Evolutionary conservation across 2,888 invertebrate species (phyloP), one percentile per base, ranked within the genome.

Genomic region (Resseliella maxima): DNA sequence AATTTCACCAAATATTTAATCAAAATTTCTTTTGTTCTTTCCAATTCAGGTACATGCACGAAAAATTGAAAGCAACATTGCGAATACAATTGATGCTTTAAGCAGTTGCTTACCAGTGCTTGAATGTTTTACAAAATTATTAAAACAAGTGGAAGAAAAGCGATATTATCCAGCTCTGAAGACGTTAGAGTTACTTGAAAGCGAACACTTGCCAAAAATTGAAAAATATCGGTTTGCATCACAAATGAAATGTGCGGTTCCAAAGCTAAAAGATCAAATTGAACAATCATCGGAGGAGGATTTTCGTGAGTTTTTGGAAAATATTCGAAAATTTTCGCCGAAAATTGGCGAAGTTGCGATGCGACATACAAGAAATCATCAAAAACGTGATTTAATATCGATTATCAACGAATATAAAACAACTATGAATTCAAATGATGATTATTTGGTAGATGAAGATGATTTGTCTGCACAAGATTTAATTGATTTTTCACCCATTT

Each of bases 401-500:
- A 93, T 94, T 85, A 92, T 94, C 15, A 89, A 88, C 38, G 41
- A 85, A 41, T 41, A 85, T 8, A 85, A 41, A 85, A 87, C 64
- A 87, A 41, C 85, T 85, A 86, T 87, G 38, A 86, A 87, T 18
- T 88, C 88, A 85, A 87, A 87, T 86, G 87, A 86, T 59, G 87
- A 88, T 87, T 87, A 89, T 89, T 87, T 91, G 81, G 90, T 91
- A 35, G 93, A 92, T 50, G 94, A 94, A 85, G 95, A 95, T 88
- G 96, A 97, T 88, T 92, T 97, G 59, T 97, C 98, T 90, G 98
- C 99, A 0, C 97, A 99, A 91, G 99, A 99, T 92, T 92, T 98
- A 89, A 98, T 99, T 86, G 99, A 99, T 91, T 99, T 99, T 91
- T 98, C 99, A 86, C 99, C 99, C 0, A 95, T 99, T 36, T 99